Base-by-base conservation (phyloP, 2,888 invertebrate genomes). In the Calephelis perditalis region DNA sequence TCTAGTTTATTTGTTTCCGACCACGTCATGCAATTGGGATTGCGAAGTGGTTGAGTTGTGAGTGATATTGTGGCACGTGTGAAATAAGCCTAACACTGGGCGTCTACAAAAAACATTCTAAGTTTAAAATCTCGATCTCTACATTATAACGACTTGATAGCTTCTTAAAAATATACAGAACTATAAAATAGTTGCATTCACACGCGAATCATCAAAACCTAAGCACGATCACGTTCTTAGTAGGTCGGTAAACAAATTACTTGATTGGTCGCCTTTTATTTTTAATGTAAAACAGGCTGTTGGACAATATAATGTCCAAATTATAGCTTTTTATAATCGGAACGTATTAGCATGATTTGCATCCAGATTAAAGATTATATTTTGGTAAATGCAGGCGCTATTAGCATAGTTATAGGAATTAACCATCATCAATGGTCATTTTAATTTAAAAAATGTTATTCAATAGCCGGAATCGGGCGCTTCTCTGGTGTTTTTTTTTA, bases 351-450 rank as follows among this genome's bases (percentile, higher is more conserved):
- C 81, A 85, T 86, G 87, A 87, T 89, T 88, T 86, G 88, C 88
- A 88, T 89, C 79, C 84, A 88, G 86, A 89, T 89, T 88, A 88
- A 88, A 87, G 84, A 88, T 88, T 87, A 88, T 88, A 86, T 87
- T 89, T 88, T 84, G 81, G 79, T 78, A 76, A 78, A 84, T 84
- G 83, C 86, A 83, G 84, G 83, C 82, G 86, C 84, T 83, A 89
- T 89, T 88, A 88, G 82, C 86, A 84, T 87, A 88, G 88, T 88
- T 87, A 89, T 86, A 85, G 75, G 87, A 81, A 88, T 89, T 87
- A 87, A 75, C 77, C 78, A 81, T 87, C 83, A 83, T 84, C 80
- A 72, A 72, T 81, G 82, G 79, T 85, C 85, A 81, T 86, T 85
- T 86, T 84, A 84, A 84, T 85, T 82, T 85, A 82, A 73, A 81